A percentile compares a stretch with the other conserved stretches of the same genome.
phyloP scores from a whole-genome alignment of 2,888 invertebrate species.

The Abscondita cerata region DNA sequence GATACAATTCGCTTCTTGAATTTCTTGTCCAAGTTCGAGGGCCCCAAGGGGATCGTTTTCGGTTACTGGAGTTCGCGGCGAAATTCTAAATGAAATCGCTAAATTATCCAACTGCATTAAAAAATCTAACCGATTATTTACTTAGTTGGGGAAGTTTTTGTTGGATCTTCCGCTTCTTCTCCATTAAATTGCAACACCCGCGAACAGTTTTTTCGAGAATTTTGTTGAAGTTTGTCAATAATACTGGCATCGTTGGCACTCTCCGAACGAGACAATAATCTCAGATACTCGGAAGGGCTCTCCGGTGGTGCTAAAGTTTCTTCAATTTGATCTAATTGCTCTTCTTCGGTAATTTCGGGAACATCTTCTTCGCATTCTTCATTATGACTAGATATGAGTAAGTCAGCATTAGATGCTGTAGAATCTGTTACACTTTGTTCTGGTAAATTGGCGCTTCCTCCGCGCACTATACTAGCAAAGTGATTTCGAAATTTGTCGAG shows the following conservation, averaged over 20 bases:
- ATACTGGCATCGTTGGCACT: slow-evolving; percentile 84
- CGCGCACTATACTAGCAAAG: slow-evolving; percentile 70
- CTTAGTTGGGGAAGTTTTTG: slow-evolving; percentile 34
- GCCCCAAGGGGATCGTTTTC: slow-evolving; percentile 93
- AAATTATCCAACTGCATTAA: too few species aligned
- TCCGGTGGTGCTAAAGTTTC: slow-evolving; percentile 60
- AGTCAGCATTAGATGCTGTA: slow-evolving; percentile 34
- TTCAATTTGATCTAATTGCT: slow-evolving; percentile 32
- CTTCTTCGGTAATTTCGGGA: slow-evolving; percentile 31
- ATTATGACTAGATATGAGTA: slow-evolving; percentile 24
- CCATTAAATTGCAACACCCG: slow-evolving; percentile 65
- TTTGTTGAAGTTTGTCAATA: slow-evolving; percentile 70
- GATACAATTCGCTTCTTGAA: slow-evolving; percentile 33
- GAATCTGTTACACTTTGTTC: slow-evolving; percentile 45
- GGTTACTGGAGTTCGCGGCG: slow-evolving; percentile 85
- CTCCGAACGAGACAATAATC: slow-evolving; percentile 70
- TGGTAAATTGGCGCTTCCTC: slow-evolving; percentile 46
- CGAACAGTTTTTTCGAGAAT: slow-evolving; percentile 62
- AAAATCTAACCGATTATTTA: slow-evolving; percentile 60
- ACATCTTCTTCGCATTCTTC: slow-evolving; percentile 32
- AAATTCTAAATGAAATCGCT: slow-evolving; percentile 65
- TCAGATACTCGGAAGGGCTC: slow-evolving; percentile 66
- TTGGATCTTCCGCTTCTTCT: slow-evolving; percentile 49
- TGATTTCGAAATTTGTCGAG: slow-evolving; percentile 67
- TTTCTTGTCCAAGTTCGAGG: slow-evolving; percentile 65